Percentiles rank a stretch among this genome's conserved stretches.
phyloP scores from a whole-genome alignment of 1,140 invertebrate genomes.

The Zaprionus taronus region DNA sequence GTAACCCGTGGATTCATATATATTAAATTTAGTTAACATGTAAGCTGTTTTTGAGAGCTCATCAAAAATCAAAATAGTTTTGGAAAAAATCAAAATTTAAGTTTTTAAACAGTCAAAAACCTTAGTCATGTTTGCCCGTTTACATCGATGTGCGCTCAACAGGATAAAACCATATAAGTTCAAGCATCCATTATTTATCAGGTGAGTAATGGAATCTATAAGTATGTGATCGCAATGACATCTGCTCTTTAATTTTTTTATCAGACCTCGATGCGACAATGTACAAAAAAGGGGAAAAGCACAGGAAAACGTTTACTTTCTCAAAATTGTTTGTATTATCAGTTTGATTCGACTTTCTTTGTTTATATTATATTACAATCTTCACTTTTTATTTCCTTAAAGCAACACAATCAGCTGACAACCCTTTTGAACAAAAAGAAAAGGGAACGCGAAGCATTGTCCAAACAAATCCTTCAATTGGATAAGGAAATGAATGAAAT shows the following conservation, averaged over 20 bases:
- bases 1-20: too few relatives aligned
- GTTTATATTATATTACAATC: neutral
- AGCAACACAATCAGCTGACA: conserved; percentile 29
- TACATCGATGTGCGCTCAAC: neutral
- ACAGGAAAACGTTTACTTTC: conserved; percentile 12
- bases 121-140: neutral
- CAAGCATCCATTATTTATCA: neutral
- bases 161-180: neutral
- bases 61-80: too few relatives aligned
- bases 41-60: too few relatives aligned
- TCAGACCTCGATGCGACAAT: neutral
- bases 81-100: too few relatives aligned
- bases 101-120: neutral
- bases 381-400: neutral
- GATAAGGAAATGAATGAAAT: neutral
- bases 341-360: neutral
- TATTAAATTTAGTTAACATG: too few relatives aligned
- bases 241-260: neutral
- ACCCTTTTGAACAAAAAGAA: neutral
- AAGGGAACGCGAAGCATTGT: neutral
- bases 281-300: conserved; percentile 16
- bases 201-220: neutral
- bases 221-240: too few relatives aligned
- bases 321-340: conserved; percentile 17
- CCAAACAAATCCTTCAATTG: neutral